Evolutionary conservation across 2,888 invertebrate species (phyloP).

Genomic region (Apotomis betuletana): DNA sequence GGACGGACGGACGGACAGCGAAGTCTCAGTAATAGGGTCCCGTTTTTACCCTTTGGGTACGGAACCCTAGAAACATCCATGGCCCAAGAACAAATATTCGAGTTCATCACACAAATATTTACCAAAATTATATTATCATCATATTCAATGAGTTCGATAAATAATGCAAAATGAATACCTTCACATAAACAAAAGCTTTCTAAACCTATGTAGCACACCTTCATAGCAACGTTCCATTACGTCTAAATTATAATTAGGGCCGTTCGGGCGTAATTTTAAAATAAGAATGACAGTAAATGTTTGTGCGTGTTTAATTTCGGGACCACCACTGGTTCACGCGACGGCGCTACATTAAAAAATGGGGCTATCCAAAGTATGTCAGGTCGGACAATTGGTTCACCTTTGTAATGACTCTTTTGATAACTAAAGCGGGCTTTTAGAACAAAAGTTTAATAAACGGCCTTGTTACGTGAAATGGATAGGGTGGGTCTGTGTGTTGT

Average conservation of each 20-base stretch:
- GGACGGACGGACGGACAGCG: too few relatives aligned
- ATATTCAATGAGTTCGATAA: too few relatives aligned
- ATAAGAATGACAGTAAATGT: constrained; percentile 26
- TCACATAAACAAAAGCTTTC: not conserved
- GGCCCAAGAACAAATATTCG: too few relatives aligned
- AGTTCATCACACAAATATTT: too few relatives aligned
- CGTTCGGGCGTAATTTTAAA: constrained; percentile 22
- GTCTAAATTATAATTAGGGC: not conserved
- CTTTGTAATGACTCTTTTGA: constrained; percentile 23
- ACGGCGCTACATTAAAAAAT: constrained; percentile 4
- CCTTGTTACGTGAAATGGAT: constrained; percentile 1
- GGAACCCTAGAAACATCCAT: too few relatives aligned
- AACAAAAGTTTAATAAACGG: constrained; percentile 23
- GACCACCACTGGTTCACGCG: constrained; percentile 27
- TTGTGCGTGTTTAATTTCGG: constrained; percentile 34
- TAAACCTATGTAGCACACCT: not conserved
- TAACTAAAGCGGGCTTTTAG: constrained; percentile 23
- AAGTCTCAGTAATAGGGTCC: too few relatives aligned
- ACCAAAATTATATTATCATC: too few relatives aligned
- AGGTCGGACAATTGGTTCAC: constrained; percentile 24
- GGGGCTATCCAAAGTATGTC: constrained; percentile 34
- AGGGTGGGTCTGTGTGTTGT: not conserved
- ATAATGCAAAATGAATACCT: too few relatives aligned
- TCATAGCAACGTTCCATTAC: constrained; percentile 6
- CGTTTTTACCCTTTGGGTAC: too few relatives aligned